These are phyloP conservation scores for Acrocephalus kingi DNA, from an alignment of 2,113 vertebrate species.

Conservation along the genomic window DNA sequence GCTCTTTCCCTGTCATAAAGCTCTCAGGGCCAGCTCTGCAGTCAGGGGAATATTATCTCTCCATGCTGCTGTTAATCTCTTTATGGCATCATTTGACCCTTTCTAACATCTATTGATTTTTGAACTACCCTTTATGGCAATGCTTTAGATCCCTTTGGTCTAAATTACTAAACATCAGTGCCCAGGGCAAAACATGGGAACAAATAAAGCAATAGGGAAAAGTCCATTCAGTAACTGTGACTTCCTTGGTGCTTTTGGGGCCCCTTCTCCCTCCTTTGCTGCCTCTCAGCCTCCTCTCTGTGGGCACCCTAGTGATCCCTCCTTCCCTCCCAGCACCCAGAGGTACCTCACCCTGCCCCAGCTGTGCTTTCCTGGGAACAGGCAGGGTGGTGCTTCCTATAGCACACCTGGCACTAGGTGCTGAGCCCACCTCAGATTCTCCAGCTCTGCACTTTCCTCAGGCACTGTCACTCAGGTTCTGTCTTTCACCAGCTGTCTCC, in stretches of 20 bases:
- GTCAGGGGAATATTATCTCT: slow-evolving; percentile 52
- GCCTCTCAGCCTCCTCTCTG: background rate
- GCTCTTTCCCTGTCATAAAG: background rate
- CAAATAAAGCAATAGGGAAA: background rate
- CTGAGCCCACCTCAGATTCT: background rate
- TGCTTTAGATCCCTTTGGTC: slow-evolving; percentile 31
- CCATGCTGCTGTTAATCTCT: slow-evolving; percentile 50
- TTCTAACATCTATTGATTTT: slow-evolving; percentile 61
- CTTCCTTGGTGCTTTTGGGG: background rate
- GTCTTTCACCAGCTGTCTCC: background rate
- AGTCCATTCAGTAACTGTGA: background rate
- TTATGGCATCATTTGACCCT: slow-evolving; percentile 61
- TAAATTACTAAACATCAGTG: slow-evolving; percentile 49
- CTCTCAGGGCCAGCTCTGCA: background rate
- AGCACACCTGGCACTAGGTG: background rate
- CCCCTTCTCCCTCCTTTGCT: background rate
- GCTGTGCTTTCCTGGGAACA: background rate
- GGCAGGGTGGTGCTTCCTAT: background rate
- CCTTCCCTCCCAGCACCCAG: background rate
- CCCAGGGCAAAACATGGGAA: background rate
- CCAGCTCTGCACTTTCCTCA: background rate
- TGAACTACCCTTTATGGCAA: slow-evolving; percentile 34
- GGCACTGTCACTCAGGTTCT: background rate
- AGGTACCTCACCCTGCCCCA: background rate
- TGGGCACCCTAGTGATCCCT: background rate